Evolutionary conservation across 2,797 vertebrate species (phyloP), one percentile per base, ranked within the genome.

Genomic region (Aulostomus chinensis): DNA sequence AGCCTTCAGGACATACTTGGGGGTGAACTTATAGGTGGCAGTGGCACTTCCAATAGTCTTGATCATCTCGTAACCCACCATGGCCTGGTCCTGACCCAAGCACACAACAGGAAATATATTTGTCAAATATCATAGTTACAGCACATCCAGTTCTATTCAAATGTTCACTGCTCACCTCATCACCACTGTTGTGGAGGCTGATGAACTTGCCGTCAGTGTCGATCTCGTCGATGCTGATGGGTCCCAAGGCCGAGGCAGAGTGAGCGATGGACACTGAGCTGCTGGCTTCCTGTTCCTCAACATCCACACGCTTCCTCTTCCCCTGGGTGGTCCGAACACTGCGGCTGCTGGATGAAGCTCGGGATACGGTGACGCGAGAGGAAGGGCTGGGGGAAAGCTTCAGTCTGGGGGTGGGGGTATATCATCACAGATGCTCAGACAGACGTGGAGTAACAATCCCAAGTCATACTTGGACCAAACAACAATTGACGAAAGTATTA

Each of bases 161-260:
- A n/a, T n/a, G n/a, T n/a, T n/a, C 1, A 8, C 1, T 9, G 2
- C 81, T 74, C 22, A 96, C 95, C 92, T 95, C 90, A 0, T 93
- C 88, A 0, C 93, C 93, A 17, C 54, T 88, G 79, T 98, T 98
- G 33, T 90, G 90, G 58, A 98, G 74, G 33, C 91, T 84, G 53
- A 98, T 92, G 47, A 96, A 98, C 45, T 95, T 97, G 5, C 96
- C 95, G 0, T 97, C 94, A 0, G 94, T 86, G 2, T 98, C 96
- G 0, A 95, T 91, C 83, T 97, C 94, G 0, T 95, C 92, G 0
- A 96, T 76, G 38, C 83, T 88, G 37, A 98, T 58, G 2, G 85
- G 88, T 14, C 96, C 96, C 0, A 91, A 94, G 68, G 95, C 92
- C 0, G 94, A 94, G 32, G 94, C 94, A 0, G 93, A 92, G 65